Evolutionary conservation across 2,888 invertebrate genomes (phyloP).

Genomic region (Dolichomitus sp.): DNA sequence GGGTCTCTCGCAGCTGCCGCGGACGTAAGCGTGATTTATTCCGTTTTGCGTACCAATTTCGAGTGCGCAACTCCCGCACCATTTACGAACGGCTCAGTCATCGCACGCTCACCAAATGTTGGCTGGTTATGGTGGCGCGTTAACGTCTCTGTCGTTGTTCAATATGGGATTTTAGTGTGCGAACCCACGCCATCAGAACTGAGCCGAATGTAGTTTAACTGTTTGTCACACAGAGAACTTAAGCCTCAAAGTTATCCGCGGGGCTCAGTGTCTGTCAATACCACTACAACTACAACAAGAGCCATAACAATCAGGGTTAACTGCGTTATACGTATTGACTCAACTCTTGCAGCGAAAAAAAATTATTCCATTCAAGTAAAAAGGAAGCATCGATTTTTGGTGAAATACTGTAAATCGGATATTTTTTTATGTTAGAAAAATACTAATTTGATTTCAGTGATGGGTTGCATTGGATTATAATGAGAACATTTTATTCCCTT

Average conservation of each 20-base stretch:
- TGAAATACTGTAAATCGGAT: no score
- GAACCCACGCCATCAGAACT: background rate
- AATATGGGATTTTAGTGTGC: background rate
- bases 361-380: background rate
- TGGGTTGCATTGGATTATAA: no score
- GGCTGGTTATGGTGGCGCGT: background rate
- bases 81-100: constrained; percentile 3
- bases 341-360: background rate
- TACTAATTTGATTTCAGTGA: no score
- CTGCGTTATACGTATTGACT: background rate
- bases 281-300: background rate
- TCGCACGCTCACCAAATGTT: constrained; percentile 15
- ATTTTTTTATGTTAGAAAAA: no score
- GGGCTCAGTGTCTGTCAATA: background rate
- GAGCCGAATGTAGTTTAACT: constrained; percentile 11
- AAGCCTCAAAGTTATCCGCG: constrained; percentile 28
- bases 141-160: background rate
- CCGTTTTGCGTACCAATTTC: constrained; percentile 80
- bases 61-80: constrained; percentile 13
- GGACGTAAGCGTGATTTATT: constrained; percentile 82
- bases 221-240: constrained; percentile 15
- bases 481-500: no score
- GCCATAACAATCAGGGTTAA: background rate
- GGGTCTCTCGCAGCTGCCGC: constrained; percentile 77
- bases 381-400: background rate